Base-by-base conservation (phyloP, 2,888 invertebrate species). In the Dicyrtomina minuta region DNA sequence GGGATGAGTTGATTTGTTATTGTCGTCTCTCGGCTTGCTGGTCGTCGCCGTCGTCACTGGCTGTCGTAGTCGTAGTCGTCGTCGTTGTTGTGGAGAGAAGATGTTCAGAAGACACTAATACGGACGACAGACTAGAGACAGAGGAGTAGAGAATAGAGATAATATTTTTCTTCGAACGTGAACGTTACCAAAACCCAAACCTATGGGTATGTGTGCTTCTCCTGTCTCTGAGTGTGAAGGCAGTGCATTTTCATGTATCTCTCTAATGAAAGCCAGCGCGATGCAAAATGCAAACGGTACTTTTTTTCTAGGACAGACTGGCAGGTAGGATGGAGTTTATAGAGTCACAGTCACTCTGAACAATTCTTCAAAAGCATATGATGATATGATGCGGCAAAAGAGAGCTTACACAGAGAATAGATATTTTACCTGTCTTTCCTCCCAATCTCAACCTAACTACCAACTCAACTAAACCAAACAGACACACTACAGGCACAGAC, bases 251-350 rank as follows among this genome's bases (percentile, higher is more conserved):
- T 55, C 55, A 55, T 33, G 33, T 33, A 33, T 33, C 33, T 33
- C 33, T 51, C 53, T 49, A 60, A 51, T 49, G 67, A 46, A 67
- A 59, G 46, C 62, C 27, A 46, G 62, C 20, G 58, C 51, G 46
- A 59, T 59, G 59, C 44, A 60, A 49, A 60, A 67, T 49, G 49
- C 59, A 58, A 69, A 69, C 69, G 69, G 69, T 62, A 69, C 69
- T 69, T 69, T 69, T 66, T 68, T 69, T 68, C 62, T 69, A 62
- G 69, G 69, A 64, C 69, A 69, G 60, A 55, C 46, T 56, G 56
- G 62, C 59, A 66, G 66, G 33, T 44, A 56, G 46, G 58, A 58
- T 24, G 58, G 49, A 56, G 58, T 58, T 56, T 66, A 64, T 17
- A 64, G 64, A 46, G 44, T 46, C 46, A 49, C 46, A 61, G 49